Percentiles rank a stretch among this genome's conserved stretches.
phyloP scores from a whole-genome alignment of 2,888 invertebrate species.

The Perithous albicinctus region DNA sequence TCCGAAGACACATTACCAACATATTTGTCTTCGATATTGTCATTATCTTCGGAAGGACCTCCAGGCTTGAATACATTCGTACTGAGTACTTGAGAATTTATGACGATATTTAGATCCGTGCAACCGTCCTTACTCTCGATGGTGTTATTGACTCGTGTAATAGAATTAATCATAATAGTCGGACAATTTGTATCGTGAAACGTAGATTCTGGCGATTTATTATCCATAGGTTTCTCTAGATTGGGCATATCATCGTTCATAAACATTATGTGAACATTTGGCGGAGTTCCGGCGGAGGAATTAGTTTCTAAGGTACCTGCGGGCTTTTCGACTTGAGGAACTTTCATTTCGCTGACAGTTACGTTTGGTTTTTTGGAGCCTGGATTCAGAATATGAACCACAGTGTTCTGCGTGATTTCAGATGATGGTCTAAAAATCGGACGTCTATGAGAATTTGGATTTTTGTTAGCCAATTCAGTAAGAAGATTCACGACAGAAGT shows the following conservation, averaged over 20 bases:
- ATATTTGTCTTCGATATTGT: constrained; percentile 58
- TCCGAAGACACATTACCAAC: constrained; percentile 27
- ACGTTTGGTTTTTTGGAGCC: constrained; percentile 75
- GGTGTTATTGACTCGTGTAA: constrained; percentile 82
- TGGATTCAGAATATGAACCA: constrained; percentile 79
- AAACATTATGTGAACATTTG: constrained; percentile 81
- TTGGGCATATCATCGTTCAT: constrained; percentile 73
- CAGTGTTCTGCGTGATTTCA: constrained; percentile 79
- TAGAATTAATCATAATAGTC: constrained; percentile 82
- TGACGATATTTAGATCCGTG: constrained; percentile 89
- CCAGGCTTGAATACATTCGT: constrained; percentile 85
- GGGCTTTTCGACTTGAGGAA: constrained; percentile 36
- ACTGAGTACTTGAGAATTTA: constrained; percentile 89
- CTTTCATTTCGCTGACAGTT: constrained; percentile 69
- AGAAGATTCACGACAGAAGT: constrained; percentile 57
- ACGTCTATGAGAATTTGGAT: constrained; percentile 36
- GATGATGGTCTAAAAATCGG: constrained; percentile 72
- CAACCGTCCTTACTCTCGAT: constrained; percentile 88
- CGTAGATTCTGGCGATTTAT: constrained; percentile 44
- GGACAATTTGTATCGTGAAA: constrained; percentile 77
- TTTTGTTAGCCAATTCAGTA: constrained; percentile 56
- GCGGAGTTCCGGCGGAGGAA: constrained; percentile 51
- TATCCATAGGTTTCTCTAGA: constrained; percentile 39
- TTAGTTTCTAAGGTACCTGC: constrained; percentile 21
- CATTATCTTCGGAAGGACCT: constrained; percentile 16